phyloP scores from a whole-genome alignment of 1,140 invertebrate species.

The Conopomorpha cramerella region DNA sequence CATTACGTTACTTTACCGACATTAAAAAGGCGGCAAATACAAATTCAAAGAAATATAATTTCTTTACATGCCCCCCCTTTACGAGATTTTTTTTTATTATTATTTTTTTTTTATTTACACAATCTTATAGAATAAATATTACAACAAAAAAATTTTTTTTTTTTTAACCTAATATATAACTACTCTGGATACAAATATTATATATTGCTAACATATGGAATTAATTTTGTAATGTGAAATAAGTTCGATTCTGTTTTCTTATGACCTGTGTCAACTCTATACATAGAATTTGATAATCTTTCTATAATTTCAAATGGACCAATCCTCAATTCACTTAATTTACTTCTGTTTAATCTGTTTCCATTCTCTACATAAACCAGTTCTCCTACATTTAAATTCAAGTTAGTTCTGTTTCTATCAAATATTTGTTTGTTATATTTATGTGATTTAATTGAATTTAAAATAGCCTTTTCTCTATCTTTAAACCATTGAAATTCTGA shows the following conservation, averaged over 20 bases:
- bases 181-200: no score
- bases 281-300: conserved; percentile 18
- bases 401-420: conserved; percentile 10
- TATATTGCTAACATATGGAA: no score
- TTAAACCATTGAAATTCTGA: background rate
- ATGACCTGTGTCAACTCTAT: conserved; percentile 13
- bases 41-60: no score
- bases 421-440: conserved; percentile 11
- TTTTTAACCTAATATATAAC: no score
- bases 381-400: conserved; percentile 11
- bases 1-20: no score
- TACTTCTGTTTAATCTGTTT: no score
- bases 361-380: conserved; percentile 14
- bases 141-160: no score
- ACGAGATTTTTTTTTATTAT: no score
- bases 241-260: conserved; percentile 16
- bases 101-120: no score
- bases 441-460: conserved; percentile 13
- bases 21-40: no score
- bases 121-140: no score
- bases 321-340: conserved; percentile 8
- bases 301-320: conserved; percentile 7
- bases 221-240: conserved; percentile 18
- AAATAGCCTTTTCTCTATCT: conserved; percentile 10
- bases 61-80: no score